Evolutionary conservation across 2,113 vertebrate species (phyloP), one percentile per base, ranked within the genome.

Genomic region (Butastur rufipennis): DNA sequence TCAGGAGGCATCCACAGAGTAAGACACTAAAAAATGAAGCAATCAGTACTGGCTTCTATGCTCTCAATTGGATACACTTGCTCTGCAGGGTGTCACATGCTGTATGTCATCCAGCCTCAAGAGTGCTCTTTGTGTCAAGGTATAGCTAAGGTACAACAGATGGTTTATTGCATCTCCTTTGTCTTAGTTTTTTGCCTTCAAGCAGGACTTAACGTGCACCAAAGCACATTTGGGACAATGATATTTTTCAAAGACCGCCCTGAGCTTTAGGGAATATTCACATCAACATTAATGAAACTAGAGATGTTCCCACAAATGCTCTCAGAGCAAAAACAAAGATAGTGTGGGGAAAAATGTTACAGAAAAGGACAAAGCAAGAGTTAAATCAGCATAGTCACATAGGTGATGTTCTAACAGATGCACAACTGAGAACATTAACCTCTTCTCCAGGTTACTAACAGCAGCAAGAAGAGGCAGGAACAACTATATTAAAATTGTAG

Each of bases 341-440:
- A 40, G 8, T 11, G 40, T 72, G 7, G 40, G 29, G 34, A 7
- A 32, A 70, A 62, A 47, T 12, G 26, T 59, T 67, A 75, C 0
- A 67, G 38, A 65, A 91, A 78, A 75, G 48, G 47, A 75, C 34
- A 83, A 93, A 75, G 26, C 38, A 86, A 67, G 68, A 93, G 58
- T 87, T 63, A 79, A 74, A 91, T 40, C 34, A 85, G 34, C 26
- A 78, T 0, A 63, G 68, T 71, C 48, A 75, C 4, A 1, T 4
- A 58, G n/a, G 66, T 43, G 8, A 71, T 84, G 63, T 34, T 80
- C 42, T 34, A 71, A 62, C 14, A 63, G 73, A 63, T 26, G 42
- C 47, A 62, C 47, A 70, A 56, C 9, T 29, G 42, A 71, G 16
- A 71, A 40, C 29, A 62, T 36, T 45, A 61, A 40, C 47, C 25